Evolutionary conservation across 2,888 invertebrate genomes (phyloP), one percentile per base, ranked within the genome.

Genomic region (Philaethria dido): DNA sequence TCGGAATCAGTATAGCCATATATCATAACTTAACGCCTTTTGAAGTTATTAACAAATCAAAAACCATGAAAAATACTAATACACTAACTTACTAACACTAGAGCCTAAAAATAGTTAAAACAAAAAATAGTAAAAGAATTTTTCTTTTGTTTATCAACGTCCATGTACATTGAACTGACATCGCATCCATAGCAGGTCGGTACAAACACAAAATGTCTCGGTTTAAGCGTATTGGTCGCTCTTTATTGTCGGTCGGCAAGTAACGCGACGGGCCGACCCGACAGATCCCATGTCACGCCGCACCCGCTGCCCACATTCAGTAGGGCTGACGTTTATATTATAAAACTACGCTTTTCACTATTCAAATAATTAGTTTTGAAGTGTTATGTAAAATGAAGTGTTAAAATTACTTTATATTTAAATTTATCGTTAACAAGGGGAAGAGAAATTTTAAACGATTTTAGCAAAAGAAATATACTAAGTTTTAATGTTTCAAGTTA

Each of bases 201-300:
- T 33, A 60, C 60, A 47, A 44, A 60, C 60, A 29, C 29, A 45
- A 60, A 60, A 47, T 47, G 60, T 60, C 45, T 60, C 44, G 57
- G 44, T 60, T 47, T 60, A 60, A 63, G 62, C 25, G 44, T 18
- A 47, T 42, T 54, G 62, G 52, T 42, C 62, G 62, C 62, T 25
- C 52, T 63, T 52, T 63, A 63, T 54, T 52, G 52, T 50, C 16
- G 62, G 42, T n/a, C 39, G 54, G 62, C 50, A 54, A 63, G 62
- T 42, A 63, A 54, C 50, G 47, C 61, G 64, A 59, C 62, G 61
- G 66, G 66, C 66, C 66, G 66, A 57, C 36, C 45, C 66, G 66
- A 66, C 66, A 39, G 62, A 62, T 62, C 62, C 62, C 62, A 62
- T 62, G 66, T 66, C 66, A 55, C 55, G 62, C 55, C 66, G 62